Base-by-base conservation (phyloP, 2,113 vertebrate genomes). In the Ciconia stormi region DNA sequence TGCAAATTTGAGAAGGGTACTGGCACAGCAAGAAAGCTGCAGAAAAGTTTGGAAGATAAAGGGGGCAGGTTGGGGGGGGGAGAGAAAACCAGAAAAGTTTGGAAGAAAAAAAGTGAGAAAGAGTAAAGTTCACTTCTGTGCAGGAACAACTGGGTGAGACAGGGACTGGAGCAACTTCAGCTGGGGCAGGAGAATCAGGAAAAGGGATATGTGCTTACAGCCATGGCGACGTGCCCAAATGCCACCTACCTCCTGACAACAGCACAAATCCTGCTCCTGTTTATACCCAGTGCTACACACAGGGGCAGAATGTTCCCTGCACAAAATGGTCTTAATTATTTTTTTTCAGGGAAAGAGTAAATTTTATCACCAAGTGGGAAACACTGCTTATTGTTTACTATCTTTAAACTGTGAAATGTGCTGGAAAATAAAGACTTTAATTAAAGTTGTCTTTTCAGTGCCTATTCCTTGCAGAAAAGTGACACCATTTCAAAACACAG, bases 401-500 rank as follows among this genome's bases (percentile, higher is more conserved):
- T 87, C 78, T 87, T 93, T 85, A 85, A 92, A 94, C 17, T 62
- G 42, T 91, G 46, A 91, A 93, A 87, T 85, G 82, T 58, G 29
- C 36, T 82, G 62, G 78, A 85, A 95, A 95, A 91, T 87, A 95
- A 94, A 93, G 61, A 42, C 44, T 85, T 95, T 46, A 87, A 94
- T 84, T 95, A 72, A 95, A 95, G 46, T 76, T 80, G 49, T 82
- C 73, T 94, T 93, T 91, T 70, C 29, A 46, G 79, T 72, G 73
- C 12, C 34, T 84, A 9, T 82, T 89, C 36, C 69, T 89, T 91
- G 70, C n/a, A 89, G 66, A 82, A 94, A 93, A 95, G 44, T 87
- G 65, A 94, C 70, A 95, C 27, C 40, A 76, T 82, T 95, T 91
- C 89, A 97, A 97, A 95, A 85, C 56, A 94, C 32, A 70, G 56